phyloP scores from a whole-genome alignment of 2,888 invertebrate species.

The Phortica magna region DNA sequence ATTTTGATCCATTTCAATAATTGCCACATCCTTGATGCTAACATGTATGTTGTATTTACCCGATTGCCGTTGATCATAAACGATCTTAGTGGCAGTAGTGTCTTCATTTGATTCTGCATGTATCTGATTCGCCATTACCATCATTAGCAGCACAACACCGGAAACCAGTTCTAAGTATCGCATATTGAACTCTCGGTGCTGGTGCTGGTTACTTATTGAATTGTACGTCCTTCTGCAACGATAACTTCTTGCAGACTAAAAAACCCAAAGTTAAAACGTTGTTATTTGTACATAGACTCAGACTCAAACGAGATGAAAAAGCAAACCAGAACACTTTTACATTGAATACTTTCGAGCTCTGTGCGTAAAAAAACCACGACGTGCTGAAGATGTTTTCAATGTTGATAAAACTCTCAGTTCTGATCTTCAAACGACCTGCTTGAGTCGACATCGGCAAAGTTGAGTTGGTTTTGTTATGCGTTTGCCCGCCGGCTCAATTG shows the following conservation, averaged over 20 bases:
- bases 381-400: slow-evolving; percentile 6
- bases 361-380: slow-evolving; percentile 7
- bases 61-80: slow-evolving; percentile 85
- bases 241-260: background rate
- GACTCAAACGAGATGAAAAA: background rate
- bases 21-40: slow-evolving; percentile 87
- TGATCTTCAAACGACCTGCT: background rate
- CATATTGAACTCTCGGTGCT: background rate
- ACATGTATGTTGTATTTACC: slow-evolving; percentile 89
- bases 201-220: background rate
- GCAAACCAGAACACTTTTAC: slow-evolving; percentile 19
- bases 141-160: background rate
- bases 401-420: background rate
- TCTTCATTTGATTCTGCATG: slow-evolving; percentile 27
- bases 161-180: slow-evolving; percentile 15
- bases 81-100: slow-evolving; percentile 52
- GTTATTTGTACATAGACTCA: slow-evolving; percentile 17
- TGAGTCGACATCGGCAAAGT: background rate
- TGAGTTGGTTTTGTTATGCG: background rate
- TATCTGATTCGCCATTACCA: background rate
- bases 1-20: slow-evolving; percentile 80
- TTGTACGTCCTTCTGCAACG: slow-evolving; percentile 16
- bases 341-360: background rate
- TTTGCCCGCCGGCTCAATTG: background rate
- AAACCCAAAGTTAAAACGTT: background rate